Percentiles rank a stretch among this genome's conserved stretches.
These are phyloP conservation scores for Amblyjoppa proteus DNA, from an alignment of 2,888 invertebrate species.

Conservation along the genomic window DNA sequence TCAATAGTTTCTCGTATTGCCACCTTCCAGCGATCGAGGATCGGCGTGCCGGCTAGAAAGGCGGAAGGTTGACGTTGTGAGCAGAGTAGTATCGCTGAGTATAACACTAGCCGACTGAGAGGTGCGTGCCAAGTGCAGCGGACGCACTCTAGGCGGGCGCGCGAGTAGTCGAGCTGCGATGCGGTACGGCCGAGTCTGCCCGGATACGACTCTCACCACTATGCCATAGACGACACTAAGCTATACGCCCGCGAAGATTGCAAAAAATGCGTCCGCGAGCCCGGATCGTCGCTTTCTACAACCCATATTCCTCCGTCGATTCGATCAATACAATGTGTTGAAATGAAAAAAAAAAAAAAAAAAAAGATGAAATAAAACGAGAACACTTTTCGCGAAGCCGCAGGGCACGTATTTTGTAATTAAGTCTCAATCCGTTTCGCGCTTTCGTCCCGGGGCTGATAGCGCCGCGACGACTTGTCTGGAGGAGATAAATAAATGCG, in stretches of 20 bases:
- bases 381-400: too few relatives aligned
- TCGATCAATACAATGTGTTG: not conserved
- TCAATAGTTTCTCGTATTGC: conserved; percentile 28
- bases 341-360: not conserved
- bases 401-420: too few relatives aligned
- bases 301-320: not conserved
- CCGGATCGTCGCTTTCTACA: conserved; percentile 69
- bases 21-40: conserved; percentile 18
- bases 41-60: conserved; percentile 49
- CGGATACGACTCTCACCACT: conserved; percentile 39
- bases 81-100: not conserved
- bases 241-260: conserved; percentile 63
- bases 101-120: not conserved
- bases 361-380: not conserved
- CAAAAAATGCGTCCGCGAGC: conserved; percentile 67
- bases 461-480: too few relatives aligned
- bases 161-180: conserved; percentile 20
- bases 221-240: conserved; percentile 54
- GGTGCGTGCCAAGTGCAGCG: conserved; percentile 59
- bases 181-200: conserved; percentile 41
- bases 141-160: conserved; percentile 32
- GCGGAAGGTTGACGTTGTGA: conserved; percentile 48
- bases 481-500: not conserved
- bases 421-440: too few relatives aligned
- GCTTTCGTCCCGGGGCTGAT: too few relatives aligned